Conservation (phyloP, 2,797 vertebrate species). For the Sphenopsis melanotis region DNA sequence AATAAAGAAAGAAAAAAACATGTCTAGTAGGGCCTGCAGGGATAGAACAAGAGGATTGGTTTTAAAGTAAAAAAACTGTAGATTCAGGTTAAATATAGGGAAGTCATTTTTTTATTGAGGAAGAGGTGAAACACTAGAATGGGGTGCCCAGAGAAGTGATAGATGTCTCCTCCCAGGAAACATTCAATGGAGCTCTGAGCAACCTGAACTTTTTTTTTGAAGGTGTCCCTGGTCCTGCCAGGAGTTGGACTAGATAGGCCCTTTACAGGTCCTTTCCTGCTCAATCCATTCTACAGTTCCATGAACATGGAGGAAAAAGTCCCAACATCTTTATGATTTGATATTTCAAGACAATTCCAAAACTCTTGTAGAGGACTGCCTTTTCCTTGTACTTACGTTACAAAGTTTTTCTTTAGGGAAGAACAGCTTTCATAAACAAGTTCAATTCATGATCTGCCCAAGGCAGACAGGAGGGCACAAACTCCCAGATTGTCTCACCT, state of each 20-base stretch:
- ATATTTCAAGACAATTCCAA: background rate
- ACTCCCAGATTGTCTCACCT: background rate
- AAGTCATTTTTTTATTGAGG: background rate
- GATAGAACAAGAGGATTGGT: background rate
- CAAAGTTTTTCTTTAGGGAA: background rate
- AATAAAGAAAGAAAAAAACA: background rate
- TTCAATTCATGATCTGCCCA: background rate
- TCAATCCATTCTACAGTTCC: background rate
- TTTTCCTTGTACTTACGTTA: background rate
- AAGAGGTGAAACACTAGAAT: background rate
- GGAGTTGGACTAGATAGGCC: fast-evolving
- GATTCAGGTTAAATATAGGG: background rate
- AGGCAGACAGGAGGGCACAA: background rate
- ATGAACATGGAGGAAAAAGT: fast-evolving
- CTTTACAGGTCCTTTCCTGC: background rate
- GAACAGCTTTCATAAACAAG: background rate
- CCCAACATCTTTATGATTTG: background rate
- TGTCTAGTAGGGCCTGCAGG: background rate
- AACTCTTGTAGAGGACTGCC: background rate
- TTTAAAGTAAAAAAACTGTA: background rate
- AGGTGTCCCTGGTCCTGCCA: background rate
- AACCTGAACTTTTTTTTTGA: background rate
- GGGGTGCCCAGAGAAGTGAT: background rate
- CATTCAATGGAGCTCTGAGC: background rate
- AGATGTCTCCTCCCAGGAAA: background rate